These are phyloP conservation scores for Lasioglossum villosulum DNA, from an alignment of 2,888 invertebrate genomes.

Conservation along the genomic window DNA sequence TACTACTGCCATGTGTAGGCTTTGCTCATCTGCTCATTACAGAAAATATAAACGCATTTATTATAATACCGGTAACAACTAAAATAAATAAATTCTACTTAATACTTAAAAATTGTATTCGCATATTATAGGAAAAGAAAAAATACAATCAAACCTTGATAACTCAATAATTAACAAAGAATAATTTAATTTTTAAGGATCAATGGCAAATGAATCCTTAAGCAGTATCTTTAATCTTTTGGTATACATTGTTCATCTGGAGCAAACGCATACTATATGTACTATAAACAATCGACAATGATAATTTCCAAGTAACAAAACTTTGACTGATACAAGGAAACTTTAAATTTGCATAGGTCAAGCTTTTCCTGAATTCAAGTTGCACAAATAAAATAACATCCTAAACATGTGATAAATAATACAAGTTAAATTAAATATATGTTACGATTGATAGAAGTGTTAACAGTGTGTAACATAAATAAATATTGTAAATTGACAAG, in stretches of 20 bases:
- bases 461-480: background rate
- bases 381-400: background rate
- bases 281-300: background rate
- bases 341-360: background rate
- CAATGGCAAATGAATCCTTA: background rate
- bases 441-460: background rate
- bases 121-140: background rate
- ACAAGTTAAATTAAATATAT: background rate
- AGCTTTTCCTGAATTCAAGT: background rate
- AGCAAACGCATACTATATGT: background rate
- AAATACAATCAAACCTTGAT: background rate
- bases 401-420: background rate
- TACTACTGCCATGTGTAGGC: slow-evolving; percentile 52
- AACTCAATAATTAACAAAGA: background rate
- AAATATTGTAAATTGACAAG: background rate
- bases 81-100: background rate
- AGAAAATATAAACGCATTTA: slow-evolving; percentile 29
- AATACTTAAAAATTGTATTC: background rate
- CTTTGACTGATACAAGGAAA: background rate
- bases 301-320: background rate
- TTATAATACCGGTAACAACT: slow-evolving; percentile 3
- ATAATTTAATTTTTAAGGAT: background rate
- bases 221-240: background rate
- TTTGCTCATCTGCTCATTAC: slow-evolving; percentile 66
- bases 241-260: background rate